Evolutionary conservation across 2,888 invertebrate species (phyloP).

Genomic region (Aelia acuminata): DNA sequence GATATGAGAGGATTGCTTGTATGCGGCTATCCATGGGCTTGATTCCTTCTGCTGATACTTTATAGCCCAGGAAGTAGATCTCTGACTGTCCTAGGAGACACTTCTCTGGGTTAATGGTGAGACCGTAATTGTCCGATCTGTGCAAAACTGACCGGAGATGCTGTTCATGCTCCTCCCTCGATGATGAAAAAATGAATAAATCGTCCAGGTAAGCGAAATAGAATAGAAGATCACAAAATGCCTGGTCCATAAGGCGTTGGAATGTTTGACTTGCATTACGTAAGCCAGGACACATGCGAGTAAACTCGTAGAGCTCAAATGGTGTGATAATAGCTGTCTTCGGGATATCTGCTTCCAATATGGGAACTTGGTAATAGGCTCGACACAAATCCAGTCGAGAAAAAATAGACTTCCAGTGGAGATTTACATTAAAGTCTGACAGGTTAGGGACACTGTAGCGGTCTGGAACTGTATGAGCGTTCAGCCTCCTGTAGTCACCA

Average conservation of each 20-base stretch:
- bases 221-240: neutral
- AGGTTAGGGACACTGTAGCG: constrained; percentile 66
- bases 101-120: no score
- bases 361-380: constrained; percentile 67
- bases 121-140: neutral
- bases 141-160: neutral
- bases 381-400: constrained; percentile 62
- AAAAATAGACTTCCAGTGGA: constrained; percentile 63
- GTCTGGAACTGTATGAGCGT: constrained; percentile 66
- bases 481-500: constrained; percentile 67
- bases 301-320: constrained; percentile 65
- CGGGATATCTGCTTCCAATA: constrained; percentile 65
- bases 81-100: no score
- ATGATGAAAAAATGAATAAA: neutral
- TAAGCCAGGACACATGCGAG: neutral
- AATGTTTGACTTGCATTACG: neutral
- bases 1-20: no score
- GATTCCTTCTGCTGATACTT: no score
- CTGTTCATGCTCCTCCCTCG: neutral
- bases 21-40: no score
- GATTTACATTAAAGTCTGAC: constrained; percentile 64
- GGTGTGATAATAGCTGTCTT: constrained; percentile 67
- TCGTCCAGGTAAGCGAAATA: neutral
- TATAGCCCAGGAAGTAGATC: no score
- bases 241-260: neutral